phyloP scores from a whole-genome alignment of 2,797 vertebrate species.

The Perdix hodgsoniae region DNA sequence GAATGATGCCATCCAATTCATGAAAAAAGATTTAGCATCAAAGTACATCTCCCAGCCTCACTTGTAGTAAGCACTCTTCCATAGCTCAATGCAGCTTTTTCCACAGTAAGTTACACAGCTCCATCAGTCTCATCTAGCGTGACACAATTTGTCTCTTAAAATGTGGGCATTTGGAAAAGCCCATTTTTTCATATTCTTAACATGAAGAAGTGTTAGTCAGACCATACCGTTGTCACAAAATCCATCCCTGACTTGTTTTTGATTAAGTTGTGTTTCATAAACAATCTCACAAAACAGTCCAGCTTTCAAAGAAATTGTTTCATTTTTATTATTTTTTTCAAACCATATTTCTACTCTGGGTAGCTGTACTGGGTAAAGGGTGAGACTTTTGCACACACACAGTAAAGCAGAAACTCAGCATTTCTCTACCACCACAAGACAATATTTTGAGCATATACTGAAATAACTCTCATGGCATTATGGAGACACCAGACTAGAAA shows the following conservation, averaged over 20 bases:
- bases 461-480: not conserved
- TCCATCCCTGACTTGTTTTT: not conserved
- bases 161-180: no score
- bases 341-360: not conserved
- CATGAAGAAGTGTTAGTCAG: not conserved
- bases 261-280: not conserved
- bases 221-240: not conserved
- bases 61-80: not conserved
- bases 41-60: not conserved
- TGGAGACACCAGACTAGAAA: not conserved
- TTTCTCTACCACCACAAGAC: not conserved
- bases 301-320: not conserved
- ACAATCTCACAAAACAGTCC: not conserved
- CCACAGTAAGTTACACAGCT: not conserved
- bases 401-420: not conserved
- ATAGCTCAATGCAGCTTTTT: not conserved
- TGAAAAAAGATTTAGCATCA: not conserved
- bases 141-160: not conserved
- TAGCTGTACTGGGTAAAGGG: not conserved
- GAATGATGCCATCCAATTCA: not conserved
- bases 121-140: not conserved
- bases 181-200: not conserved
- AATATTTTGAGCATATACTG: not conserved
- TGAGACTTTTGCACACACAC: not conserved
- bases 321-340: not conserved